Base-by-base conservation (phyloP, 1,140 invertebrate genomes). In the Megalonaias nervosa region DNA sequence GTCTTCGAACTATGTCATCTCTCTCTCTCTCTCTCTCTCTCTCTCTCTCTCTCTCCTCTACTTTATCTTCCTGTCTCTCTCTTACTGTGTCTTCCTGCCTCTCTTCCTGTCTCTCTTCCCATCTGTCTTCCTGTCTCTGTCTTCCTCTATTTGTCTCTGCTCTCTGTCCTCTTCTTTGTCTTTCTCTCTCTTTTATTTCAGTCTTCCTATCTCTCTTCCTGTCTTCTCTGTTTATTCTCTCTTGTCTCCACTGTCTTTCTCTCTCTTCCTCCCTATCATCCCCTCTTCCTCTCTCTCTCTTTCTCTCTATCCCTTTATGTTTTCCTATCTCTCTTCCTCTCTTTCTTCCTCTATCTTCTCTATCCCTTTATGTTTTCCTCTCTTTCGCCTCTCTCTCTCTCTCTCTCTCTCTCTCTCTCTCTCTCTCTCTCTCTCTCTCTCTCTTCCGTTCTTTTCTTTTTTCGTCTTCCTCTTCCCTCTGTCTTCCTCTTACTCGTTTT, bases 61-160 rank as follows among this genome's bases (percentile, higher is more conserved):
- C n/a, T n/a, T n/a, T n/a, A n/a, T n/a, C n/a, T n/a, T n/a, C n/a
- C n/a, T n/a, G n/a, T n/a, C n/a, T n/a, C n/a, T n/a, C n/a, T n/a
- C n/a, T n/a, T n/a, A n/a, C n/a, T n/a, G n/a, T n/a, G n/a, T n/a
- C 64, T 66, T 66, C 64, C 64, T 66, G 15, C 64, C 64, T 66
- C 23, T 26, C 64, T 23, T 26, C 23, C 23, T 23, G 15, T 26
- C 23, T 66, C 16, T 23, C 23, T 66, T 66, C 64, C 64, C 23
- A 16, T 23, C 64, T 66, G 15, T 23, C 64, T 66, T 66, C 23
- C 64, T 23, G 14, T 26, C 64, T 66, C 23, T 66, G 14, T 23
- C 23, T 66, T 66, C 64, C 64, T 66, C 23, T 23, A 15, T 66
- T 66, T 66, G 14, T n/a, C n/a, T n/a, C n/a, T n/a, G n/a, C n/a